Evolutionary conservation across 2,797 vertebrate genomes (phyloP), one percentile per base, ranked within the genome.

Genomic region (Emydoidea blandingii): DNA sequence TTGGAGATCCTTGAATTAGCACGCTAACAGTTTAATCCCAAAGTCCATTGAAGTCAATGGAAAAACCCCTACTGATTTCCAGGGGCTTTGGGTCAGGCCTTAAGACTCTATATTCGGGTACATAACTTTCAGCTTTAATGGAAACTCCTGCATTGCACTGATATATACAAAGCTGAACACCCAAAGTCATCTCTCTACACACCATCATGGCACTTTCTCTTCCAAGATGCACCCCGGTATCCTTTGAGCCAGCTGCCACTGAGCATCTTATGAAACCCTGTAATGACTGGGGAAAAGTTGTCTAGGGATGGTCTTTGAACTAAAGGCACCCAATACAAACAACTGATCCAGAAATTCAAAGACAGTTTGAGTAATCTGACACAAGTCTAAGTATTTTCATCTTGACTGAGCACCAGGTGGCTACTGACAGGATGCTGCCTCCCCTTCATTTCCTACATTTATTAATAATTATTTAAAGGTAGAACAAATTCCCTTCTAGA

Each of bases 1-100:
- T 0, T 15, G 19, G 54, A 78, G 19, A 34, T 34, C 49, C 25
- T 0, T 2, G 8, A 56, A 52, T 82, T 1, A 0, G 0, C 0
- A 8, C 68, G 44, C 27, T 12, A 23, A n/a, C 6, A 41, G 5
- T 68, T 92, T 41, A 49, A 27, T 34, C 82, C 65, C n/a, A 19
- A 68, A 65, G 34, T 34, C 10, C 12, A 59, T 7, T 31, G 29
- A 62, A 62, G 59, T 34, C 59, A 62, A 15, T 31, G 15, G 14
- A 34, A 62, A 65, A 31, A 65, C 31, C 14, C 59, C 23, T 56
- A 56, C 23, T 65, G 59, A n/a, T n/a, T n/a, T 65, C 59, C n/a
- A n/a, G 59, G 59, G 59, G 14, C 59, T n/a, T 31, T 65, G 31
- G 59, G 8, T 16, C 15, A 34, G 59, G 6, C 59, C 31, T 31